Conservation (phyloP, 1,140 invertebrate species). For the Araneus ventricosus region DNA sequence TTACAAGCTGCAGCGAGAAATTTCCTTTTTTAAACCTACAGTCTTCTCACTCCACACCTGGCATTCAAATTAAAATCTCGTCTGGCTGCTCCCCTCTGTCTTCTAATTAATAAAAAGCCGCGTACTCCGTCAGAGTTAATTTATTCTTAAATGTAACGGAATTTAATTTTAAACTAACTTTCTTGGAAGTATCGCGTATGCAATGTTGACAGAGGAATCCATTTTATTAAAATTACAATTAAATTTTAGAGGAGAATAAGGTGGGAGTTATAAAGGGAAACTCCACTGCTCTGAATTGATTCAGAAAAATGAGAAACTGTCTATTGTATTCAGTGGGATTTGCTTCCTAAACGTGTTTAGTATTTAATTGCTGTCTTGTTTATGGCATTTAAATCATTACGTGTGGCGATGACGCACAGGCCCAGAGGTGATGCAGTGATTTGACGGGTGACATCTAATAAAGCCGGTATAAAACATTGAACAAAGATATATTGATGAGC, state of each 20-base stretch:
- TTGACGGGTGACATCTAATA: too few species aligned
- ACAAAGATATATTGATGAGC: too few species aligned
- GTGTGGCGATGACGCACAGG: too few species aligned
- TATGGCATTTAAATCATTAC: too few species aligned
- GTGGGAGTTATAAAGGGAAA: background rate
- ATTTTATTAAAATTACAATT: slow-evolving; percentile 13
- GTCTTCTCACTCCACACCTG: background rate
- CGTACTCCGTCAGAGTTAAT: background rate
- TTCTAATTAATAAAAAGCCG: slow-evolving; percentile 12
- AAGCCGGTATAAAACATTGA: too few species aligned
- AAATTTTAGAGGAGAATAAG: background rate
- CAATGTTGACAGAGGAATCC: background rate
- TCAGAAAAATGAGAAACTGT: too few species aligned
- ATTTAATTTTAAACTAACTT: slow-evolving; percentile 25
- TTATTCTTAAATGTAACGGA: background rate
- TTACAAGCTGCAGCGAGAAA: background rate
- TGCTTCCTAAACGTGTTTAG: too few species aligned
- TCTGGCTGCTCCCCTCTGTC: background rate
- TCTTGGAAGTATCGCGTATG: background rate
- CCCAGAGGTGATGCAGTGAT: too few species aligned
- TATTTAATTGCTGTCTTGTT: too few species aligned
- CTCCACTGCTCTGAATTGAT: too few species aligned
- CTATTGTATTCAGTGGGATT: too few species aligned
- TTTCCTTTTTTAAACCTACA: background rate
- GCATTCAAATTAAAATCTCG: slow-evolving; percentile 21